phyloP scores from a whole-genome alignment of 2,797 vertebrate genomes.

The Linurgus olivaceus region DNA sequence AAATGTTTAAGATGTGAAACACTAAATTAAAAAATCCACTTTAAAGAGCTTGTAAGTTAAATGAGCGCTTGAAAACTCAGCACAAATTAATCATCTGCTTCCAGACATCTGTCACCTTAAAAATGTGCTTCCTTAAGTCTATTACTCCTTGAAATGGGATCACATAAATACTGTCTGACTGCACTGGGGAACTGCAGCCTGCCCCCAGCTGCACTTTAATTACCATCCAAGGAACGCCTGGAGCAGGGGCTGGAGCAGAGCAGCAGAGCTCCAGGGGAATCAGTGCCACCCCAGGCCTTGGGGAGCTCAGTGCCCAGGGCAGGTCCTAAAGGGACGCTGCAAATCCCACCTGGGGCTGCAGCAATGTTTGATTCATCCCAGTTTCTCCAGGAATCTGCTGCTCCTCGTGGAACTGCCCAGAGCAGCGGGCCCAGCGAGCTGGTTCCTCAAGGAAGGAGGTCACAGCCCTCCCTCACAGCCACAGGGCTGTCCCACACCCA shows the following conservation, averaged over 20 bases:
- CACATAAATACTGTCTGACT: not conserved
- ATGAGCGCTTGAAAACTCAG: not conserved
- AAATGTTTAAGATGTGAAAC: not conserved
- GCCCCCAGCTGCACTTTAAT: not conserved
- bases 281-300: fast-evolving
- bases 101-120: not conserved
- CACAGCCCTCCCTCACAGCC: fast-evolving
- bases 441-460: fast-evolving
- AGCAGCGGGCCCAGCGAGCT: fast-evolving
- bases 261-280: not conserved
- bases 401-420: fast-evolving
- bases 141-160: not conserved
- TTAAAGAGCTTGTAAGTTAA: not conserved
- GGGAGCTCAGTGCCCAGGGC: not conserved
- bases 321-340: fast-evolving
- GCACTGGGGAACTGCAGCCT: not conserved
- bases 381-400: fast-evolving
- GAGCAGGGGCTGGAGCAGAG: fast-evolving
- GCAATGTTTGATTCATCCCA: not conserved
- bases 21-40: constrained; percentile 1
- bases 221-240: not conserved
- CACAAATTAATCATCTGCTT: constrained; percentile 15
- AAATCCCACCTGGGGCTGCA: not conserved
- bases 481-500: not conserved
- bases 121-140: not conserved